These are phyloP conservation scores for Heliconius melpomene DNA, from an alignment of 1,140 invertebrate genomes.

Conservation along the genomic window DNA sequence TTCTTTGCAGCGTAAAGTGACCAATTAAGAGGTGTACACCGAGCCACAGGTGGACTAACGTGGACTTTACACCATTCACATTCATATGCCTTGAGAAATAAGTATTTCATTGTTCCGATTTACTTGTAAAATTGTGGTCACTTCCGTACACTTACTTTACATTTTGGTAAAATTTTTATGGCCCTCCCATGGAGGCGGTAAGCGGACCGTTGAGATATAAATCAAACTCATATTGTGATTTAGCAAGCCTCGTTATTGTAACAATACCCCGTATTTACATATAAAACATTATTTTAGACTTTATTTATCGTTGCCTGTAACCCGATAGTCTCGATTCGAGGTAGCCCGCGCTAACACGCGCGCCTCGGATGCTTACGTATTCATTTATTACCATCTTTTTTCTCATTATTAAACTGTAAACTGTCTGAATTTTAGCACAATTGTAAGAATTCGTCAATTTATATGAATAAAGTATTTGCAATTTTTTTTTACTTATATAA, in stretches of 20 bases:
- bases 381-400: conserved; percentile 56
- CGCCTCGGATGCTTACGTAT: conserved; percentile 54
- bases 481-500: too few species aligned
- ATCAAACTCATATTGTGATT: conserved; percentile 79
- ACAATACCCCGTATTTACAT: conserved; percentile 79
- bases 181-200: conserved; percentile 71
- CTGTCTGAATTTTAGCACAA: not conserved
- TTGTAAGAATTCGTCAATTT: not conserved
- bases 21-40: conserved; percentile 59
- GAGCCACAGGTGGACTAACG: conserved; percentile 31
- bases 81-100: not conserved
- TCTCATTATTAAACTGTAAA: conserved; percentile 22
- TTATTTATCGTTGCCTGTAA: conserved; percentile 72
- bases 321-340: conserved; percentile 62
- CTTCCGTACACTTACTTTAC: conserved; percentile 44
- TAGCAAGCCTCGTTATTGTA: conserved; percentile 76
- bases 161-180: conserved; percentile 68
- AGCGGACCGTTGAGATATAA: conserved; percentile 78
- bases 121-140: conserved; percentile 11
- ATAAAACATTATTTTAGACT: conserved; percentile 75
- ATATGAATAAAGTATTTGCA: too few species aligned
- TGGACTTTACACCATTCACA: not conserved
- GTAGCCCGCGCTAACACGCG: conserved; percentile 48
- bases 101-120: not conserved
- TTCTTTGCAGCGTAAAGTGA: conserved; percentile 55